Evolutionary conservation across 2,113 vertebrate species (phyloP), one percentile per base, ranked within the genome.

Genomic region (Phylloscopus trochiloides): DNA sequence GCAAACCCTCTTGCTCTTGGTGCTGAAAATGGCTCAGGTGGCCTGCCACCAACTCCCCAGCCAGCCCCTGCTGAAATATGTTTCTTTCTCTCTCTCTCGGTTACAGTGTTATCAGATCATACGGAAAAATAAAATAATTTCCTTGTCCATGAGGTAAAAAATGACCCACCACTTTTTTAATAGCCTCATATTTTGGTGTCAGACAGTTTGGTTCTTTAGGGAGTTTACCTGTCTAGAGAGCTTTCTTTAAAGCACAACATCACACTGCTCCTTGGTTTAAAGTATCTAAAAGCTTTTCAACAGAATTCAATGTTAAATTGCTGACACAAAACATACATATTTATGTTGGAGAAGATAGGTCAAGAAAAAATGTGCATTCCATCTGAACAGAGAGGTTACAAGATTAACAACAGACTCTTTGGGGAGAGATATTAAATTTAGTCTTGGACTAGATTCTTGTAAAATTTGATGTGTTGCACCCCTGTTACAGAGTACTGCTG

Each of bases 361-460:
- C 17, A 85, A 71, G 76, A 57, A 85, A 94, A 89, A 91, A 90
- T 5, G 40, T 61, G 66, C 57, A 74, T 36, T 87, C 40, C 31
- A 48, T 55, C 17, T 61, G 31, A 94, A 87, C 43, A 22, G 47
- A 74, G 40, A 67, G 43, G 47, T 78, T 61, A 71, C 22, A 74
- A 72, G 61, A 91, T 63, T 94, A 66, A 78, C 52, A 66, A 78
- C 48, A 55, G 16, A 21, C 4, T 51, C 14, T 63, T 91, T 43
- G 13, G 20, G 25, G 43, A 88, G n/a, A 18, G 40, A 74, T 62
- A 86, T 59, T 67, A 38, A 85, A 72, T 80, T 71, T 34, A 74
- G 72, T 71, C 31, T 88, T 78, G 73, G 48, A 77, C 70, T 17
- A 67, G n/a, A 66, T 45, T 42, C 80, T 81, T 42, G 43, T 51